Percentiles rank a stretch among this genome's conserved stretches.
phyloP scores from a whole-genome alignment of 2,113 vertebrate species.

The Dipodomys stephensi region DNA sequence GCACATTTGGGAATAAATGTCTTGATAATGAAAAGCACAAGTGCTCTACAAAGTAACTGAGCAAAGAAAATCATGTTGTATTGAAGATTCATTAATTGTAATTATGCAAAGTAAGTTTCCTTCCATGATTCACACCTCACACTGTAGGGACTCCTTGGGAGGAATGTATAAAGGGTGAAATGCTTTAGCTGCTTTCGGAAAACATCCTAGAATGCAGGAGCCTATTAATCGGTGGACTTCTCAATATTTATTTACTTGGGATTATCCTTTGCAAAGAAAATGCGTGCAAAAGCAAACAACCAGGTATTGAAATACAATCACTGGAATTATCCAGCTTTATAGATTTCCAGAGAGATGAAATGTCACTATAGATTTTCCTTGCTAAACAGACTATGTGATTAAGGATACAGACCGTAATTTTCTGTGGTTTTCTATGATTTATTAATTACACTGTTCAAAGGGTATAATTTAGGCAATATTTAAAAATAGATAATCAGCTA shows the following conservation, averaged over 20 bases:
- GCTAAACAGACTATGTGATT: no score
- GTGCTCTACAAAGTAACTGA: neutral
- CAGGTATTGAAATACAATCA: neutral
- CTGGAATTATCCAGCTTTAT: neutral
- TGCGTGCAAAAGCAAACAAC: neutral
- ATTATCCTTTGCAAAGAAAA: neutral
- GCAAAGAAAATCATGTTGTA: neutral
- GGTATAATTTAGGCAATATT: neutral
- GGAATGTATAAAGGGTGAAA: neutral
- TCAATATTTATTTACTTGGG: neutral
- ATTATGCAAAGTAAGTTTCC: neutral
- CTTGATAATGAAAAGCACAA: neutral
- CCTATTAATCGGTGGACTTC: neutral
- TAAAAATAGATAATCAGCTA: neutral
- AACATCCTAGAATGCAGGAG: neutral
- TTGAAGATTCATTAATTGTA: neutral
- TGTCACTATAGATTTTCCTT: neutral
- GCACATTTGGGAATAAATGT: neutral
- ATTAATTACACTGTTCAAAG: no score
- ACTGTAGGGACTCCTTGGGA: neutral
- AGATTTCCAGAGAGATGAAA: neutral
- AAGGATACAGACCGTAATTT: neutral
- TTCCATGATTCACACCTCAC: slow-evolving; percentile 11
- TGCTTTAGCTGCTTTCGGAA: neutral
- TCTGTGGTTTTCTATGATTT: neutral